Conservation (phyloP, 2,888 invertebrate species). For the Formica aserva region DNA sequence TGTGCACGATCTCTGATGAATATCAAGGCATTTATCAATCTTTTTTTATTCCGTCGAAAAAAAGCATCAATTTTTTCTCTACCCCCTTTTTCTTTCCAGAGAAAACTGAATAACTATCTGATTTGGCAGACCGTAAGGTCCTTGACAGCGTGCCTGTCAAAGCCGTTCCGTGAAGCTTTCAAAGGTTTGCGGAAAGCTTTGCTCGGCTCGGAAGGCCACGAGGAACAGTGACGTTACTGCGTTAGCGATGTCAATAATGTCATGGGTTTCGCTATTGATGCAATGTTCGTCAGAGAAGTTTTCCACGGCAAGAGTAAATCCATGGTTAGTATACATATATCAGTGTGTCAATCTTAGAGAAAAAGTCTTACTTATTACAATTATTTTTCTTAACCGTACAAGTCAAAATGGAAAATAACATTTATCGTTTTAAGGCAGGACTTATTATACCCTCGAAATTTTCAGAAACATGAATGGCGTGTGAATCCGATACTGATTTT, state of each 20-base stretch:
- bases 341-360: not conserved
- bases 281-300: conserved; percentile 95
- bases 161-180: conserved; percentile 95
- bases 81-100: conserved; percentile 83
- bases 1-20: not conserved
- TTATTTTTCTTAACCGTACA: not conserved
- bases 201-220: conserved; percentile 95
- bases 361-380: not conserved
- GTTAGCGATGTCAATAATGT: conserved; percentile 96
- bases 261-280: conserved; percentile 95
- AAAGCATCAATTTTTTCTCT: conserved; percentile 2
- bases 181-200: conserved; percentile 95
- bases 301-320: conserved; percentile 94
- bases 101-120: conserved; percentile 95
- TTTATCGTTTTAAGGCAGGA: not conserved
- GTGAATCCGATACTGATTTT: not conserved
- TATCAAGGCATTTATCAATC: not conserved
- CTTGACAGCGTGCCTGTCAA: conserved; percentile 94
- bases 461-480: not conserved
- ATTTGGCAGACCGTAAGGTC: conserved; percentile 97
- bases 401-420: not conserved
- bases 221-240: conserved; percentile 97
- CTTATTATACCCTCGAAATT: not conserved
- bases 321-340: conserved; percentile 82
- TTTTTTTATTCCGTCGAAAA: not conserved